Evolutionary conservation across 2,797 vertebrate genomes (phyloP), one percentile per base, ranked within the genome.

Genomic region (Argya squamiceps): DNA sequence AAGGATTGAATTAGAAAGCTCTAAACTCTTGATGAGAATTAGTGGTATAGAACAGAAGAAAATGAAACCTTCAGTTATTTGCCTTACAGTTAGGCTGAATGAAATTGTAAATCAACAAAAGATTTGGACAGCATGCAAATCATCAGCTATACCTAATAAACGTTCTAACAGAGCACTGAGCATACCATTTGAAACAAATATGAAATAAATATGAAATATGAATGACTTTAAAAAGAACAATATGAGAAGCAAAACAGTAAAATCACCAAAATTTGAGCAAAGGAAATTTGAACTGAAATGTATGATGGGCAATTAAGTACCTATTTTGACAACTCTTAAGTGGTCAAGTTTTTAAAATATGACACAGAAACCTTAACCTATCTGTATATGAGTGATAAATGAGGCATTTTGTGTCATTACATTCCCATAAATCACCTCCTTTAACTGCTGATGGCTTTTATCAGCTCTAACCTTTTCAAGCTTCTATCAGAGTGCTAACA

Each of bases 381-480:
- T 98, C 99, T 98, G 98, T 98, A 98, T 98, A 98, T 97, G 97
- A 98, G 98, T 98, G 98, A 99, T 99, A 99, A 99, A 99, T 99
- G 99, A 99, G 99, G 98, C 99, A 98, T 99, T 99, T 98, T 99
- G 98, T 99, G 98, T 98, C 98, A 99, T 99, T 99, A 99, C 99
- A 98, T 98, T 98, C 98, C 98, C 98, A 99, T 99, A 99, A 99
- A 99, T 99, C 99, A 99, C 98, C 98, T 98, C 98, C 98, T 98
- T 98, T 98, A 98, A 99, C 97, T 98, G 97, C 98, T 99, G 99
- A 99, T 99, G 99, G 99, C 98, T 99, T 99, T 99, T 99, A 99
- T 99, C 99, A 99, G 99, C 99, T 99, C 98, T 99, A 99, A 99
- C 99, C 99, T 99, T 99, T 99, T 99, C 99, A 99, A 99, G 99